phyloP scores from a whole-genome alignment of 2,113 vertebrate genomes.

The Talpa occidentalis region DNA sequence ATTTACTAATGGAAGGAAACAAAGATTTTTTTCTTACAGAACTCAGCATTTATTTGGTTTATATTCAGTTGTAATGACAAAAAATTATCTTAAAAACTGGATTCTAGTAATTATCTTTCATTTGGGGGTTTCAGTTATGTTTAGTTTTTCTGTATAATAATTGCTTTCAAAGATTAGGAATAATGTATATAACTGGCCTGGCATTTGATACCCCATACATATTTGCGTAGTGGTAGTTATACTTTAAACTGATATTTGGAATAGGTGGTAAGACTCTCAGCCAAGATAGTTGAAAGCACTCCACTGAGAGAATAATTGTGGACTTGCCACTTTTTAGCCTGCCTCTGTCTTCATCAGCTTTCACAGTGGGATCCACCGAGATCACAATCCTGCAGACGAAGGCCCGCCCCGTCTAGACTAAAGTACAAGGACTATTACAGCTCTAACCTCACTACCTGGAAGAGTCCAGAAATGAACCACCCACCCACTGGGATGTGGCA shows the following conservation, averaged over 20 bases:
- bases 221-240: not conserved
- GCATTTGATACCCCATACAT: not conserved
- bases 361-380: not conserved
- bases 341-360: not conserved
- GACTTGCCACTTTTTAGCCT: not conserved
- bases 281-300: not conserved
- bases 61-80: not conserved
- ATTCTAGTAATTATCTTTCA: not conserved
- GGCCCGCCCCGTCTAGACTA: not conserved
- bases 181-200: not conserved
- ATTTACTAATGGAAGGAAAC: not conserved
- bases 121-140: not conserved
- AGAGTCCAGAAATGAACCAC: not conserved
- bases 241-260: not conserved
- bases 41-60: conserved; percentile 9
- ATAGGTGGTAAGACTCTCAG: not conserved
- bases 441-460: not conserved
- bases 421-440: not conserved
- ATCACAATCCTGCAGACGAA: not conserved
- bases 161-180: not conserved
- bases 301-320: not conserved
- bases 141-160: not conserved
- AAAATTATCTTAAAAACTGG: not conserved
- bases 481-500: not conserved
- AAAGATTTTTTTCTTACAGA: not conserved